Evolutionary conservation across 2,888 invertebrate species (phyloP), one percentile per base, ranked within the genome.

Genomic region (Torymus tubicola): DNA sequence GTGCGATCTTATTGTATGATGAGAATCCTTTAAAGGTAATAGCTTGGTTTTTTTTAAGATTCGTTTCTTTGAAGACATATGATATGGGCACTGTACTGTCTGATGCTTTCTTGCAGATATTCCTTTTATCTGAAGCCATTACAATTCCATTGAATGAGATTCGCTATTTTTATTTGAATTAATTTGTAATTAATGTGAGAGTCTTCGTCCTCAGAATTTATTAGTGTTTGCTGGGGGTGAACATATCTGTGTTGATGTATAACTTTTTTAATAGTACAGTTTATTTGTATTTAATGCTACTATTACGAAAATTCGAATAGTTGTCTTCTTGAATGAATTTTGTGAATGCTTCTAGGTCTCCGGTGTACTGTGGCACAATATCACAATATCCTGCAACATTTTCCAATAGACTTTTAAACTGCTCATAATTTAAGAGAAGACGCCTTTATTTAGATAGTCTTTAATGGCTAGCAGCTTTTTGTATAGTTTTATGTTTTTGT

Each of bases 101-200:
- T n/a, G n/a, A n/a, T n/a, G n/a, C n/a, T n/a, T n/a, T n/a, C n/a
- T n/a, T n/a, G n/a, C n/a, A n/a, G n/a, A n/a, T n/a, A n/a, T n/a
- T n/a, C n/a, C n/a, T n/a, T n/a, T n/a, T n/a, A n/a, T n/a, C 31
- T 68, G 42, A 55, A 82, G 52, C 84, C 81, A 64, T 84, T 83
- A 8, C 83, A 74, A n/a, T 85, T 85, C 84, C 85, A 85, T 72
- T 86, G 84, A 3, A 85, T 55, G 24, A 84, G 67, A 5, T 18
- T 68, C 0, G 24, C 18, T 71, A 81, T 81, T 21, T 11, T 18
- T 2, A 10, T 1, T 67, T 16, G 31, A 31, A 5, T 31, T 31
- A n/a, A n/a, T n/a, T n/a, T n/a, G n/a, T n/a, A n/a, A n/a, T n/a
- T n/a, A n/a, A n/a, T n/a, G n/a, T n/a, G 31, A 5, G 4, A 2